Percentiles rank a stretch among this genome's conserved stretches.
These are phyloP conservation scores for Lucilia sericata DNA, from an alignment of 1,140 invertebrate genomes.

Conservation along the genomic window DNA sequence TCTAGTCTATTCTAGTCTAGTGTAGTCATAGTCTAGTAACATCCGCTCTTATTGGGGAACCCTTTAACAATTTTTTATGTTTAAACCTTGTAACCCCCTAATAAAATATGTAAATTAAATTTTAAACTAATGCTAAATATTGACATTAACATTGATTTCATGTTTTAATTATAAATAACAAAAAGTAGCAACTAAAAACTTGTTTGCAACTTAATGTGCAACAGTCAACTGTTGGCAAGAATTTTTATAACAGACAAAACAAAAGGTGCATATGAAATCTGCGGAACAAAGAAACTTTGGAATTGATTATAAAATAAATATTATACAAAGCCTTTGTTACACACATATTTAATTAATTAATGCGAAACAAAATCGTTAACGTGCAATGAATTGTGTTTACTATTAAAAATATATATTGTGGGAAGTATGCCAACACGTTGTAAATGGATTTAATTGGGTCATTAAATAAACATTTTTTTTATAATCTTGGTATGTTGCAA, in stretches of 20 bases:
- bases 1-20: too few species aligned
- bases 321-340: neutral
- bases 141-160: constrained; percentile 17
- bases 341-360: constrained; percentile 7
- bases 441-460: too few species aligned
- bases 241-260: neutral
- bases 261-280: neutral
- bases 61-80: too few species aligned
- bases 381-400: neutral
- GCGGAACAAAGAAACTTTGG: neutral
- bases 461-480: neutral
- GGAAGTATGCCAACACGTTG: neutral
- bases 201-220: neutral
- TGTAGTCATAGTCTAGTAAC: too few species aligned
- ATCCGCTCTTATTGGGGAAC: too few species aligned
- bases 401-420: neutral
- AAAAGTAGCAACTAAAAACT: neutral
- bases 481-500: too few species aligned
- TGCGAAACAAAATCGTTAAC: neutral
- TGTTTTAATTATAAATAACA: neutral
- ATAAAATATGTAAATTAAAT: too few species aligned
- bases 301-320: neutral
- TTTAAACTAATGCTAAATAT: neutral
- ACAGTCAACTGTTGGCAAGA: neutral
- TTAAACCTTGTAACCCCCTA: too few species aligned